phyloP scores from a whole-genome alignment of 2,888 invertebrate species.

The Tetrapedia diversipes region DNA sequence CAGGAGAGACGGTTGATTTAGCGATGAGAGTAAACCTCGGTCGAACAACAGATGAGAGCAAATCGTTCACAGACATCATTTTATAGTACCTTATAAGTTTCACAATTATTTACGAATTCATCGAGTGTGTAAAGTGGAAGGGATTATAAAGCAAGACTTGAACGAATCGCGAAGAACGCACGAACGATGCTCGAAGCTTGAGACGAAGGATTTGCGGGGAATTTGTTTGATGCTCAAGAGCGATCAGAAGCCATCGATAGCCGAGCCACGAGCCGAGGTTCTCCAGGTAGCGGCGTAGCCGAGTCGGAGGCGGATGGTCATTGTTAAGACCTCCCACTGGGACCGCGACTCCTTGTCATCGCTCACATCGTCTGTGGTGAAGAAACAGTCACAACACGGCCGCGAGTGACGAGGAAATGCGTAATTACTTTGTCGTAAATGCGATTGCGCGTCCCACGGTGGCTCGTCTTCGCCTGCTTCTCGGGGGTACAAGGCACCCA shows the following conservation, averaged over 20 bases:
- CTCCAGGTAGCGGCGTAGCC: slow-evolving; percentile 71
- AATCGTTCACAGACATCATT: neutral
- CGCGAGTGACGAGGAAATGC: slow-evolving; percentile 70
- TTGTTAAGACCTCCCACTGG: slow-evolving; percentile 79
- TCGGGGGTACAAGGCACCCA: neutral
- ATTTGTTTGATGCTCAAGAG: slow-evolving; percentile 43
- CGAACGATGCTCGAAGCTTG: neutral
- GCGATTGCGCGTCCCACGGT: slow-evolving; percentile 45
- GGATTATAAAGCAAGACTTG: neutral
- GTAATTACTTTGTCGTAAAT: slow-evolving; percentile 75
- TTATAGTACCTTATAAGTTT: neutral
- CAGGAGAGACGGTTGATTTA: neutral
- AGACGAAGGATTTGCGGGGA: neutral
- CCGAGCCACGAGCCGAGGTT: slow-evolving; percentile 66
- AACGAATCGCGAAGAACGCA: neutral
- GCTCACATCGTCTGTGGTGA: slow-evolving; percentile 74
- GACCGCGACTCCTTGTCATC: slow-evolving; percentile 78
- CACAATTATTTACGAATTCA: neutral
- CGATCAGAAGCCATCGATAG: slow-evolving; percentile 59
- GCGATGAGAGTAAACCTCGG: neutral
- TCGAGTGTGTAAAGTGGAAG: neutral
- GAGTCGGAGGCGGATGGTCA: slow-evolving; percentile 73
- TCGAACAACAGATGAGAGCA: neutral
- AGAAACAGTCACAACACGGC: slow-evolving; percentile 71
- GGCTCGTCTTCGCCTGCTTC: slow-evolving; percentile 5